Evolutionary conservation across 2,888 invertebrate species (phyloP).

Genomic region (Falcaria lacertinaria): DNA sequence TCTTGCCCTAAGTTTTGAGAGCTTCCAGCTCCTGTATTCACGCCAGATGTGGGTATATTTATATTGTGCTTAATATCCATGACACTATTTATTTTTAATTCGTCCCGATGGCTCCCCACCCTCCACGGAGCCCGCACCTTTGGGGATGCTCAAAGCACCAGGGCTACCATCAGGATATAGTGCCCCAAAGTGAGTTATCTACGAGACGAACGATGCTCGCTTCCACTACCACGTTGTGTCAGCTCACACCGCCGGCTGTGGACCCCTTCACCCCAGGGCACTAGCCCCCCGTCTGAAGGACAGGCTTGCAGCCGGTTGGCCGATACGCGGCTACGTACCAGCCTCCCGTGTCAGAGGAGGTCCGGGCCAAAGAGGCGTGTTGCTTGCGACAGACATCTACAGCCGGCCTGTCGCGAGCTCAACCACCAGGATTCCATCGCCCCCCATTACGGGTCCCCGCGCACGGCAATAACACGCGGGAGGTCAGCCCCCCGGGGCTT

Average conservation of each 20-base stretch:
- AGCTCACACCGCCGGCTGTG: neutral
- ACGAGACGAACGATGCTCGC: neutral
- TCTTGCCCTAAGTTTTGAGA: too few species aligned
- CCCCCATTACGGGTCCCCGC: slow-evolving; percentile 3
- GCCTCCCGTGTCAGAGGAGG: neutral
- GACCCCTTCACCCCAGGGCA: neutral
- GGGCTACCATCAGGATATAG: neutral
- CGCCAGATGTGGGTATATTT: too few species aligned
- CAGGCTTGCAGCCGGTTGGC: too few species aligned
- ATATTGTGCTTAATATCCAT: too few species aligned
- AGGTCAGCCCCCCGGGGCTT: neutral
- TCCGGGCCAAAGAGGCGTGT: neutral
- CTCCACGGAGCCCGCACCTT: neutral
- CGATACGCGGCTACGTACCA: neutral
- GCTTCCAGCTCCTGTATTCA: too few species aligned
- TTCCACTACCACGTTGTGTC: neutral
- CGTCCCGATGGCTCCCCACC: neutral
- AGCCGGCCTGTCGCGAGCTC: neutral
- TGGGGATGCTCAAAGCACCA: neutral
- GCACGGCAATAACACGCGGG: slow-evolving; percentile 4
- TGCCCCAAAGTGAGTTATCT: neutral
- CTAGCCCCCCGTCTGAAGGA: neutral
- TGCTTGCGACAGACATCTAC: neutral
- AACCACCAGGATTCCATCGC: slow-evolving; percentile 1
- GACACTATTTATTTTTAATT: neutral